Base-by-base conservation (phyloP, 2,113 vertebrate species). In the Orycteropus afer region DNA sequence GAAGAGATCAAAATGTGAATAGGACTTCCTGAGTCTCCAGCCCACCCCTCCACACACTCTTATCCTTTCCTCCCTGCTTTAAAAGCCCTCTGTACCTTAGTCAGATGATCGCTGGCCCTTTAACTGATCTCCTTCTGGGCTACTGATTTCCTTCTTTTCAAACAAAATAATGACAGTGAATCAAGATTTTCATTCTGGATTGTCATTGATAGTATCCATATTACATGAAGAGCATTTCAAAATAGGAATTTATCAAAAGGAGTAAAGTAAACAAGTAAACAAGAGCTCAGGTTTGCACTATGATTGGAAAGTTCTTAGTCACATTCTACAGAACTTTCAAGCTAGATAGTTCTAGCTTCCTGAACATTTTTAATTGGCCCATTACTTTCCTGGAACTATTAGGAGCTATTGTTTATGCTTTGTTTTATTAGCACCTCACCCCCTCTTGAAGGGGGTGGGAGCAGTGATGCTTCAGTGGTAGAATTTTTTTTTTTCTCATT, bases 191-290 rank as follows among this genome's bases (percentile, higher is more conserved):
- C 80, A 53, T 73, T 79, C 29, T 90, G 53, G 51, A 34, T 53
- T 65, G 2, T 73, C 86, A 82, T 61, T 81, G 77, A 65, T 87
- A 65, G 49, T 67, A 82, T 57, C 94, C 10, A 27, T 55, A 49
- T 86, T 82, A 69, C 53, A 86, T 40, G 67, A 27, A 51, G 67
- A 89, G 32, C 61, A 71, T 94, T 89, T 63, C 77, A 90, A 94
- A 91, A 82, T 45, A 84, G 40, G 51, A 55, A 61, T 92, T 92
- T 92, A 83, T 25, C 29, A 63, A 93, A 67, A 69, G 32, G 59
- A 71, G 89, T 65, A 82, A 84, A 47, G 42, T n/a, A 65, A n/a
- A n/a, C n/a, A n/a, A n/a, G n/a, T n/a, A n/a, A 90, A 37, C 6
- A 47, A 69, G 67, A 82, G 20, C 77, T 89, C 4, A 27, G 76